Conservation (phyloP, 2,888 invertebrate species). For the Steromphala cineraria region DNA sequence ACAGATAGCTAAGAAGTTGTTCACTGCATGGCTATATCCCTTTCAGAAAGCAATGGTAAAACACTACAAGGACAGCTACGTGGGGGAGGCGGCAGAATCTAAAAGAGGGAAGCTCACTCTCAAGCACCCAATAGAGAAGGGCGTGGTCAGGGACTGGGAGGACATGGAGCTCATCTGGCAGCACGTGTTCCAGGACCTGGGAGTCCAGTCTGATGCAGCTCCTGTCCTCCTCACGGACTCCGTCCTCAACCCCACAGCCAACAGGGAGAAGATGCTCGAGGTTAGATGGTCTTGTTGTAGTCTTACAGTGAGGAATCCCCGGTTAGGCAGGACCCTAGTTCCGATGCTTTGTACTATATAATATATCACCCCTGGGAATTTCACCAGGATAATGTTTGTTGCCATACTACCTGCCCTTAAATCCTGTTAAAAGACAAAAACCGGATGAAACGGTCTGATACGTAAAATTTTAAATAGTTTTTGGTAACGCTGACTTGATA, state of each 20-base stretch:
- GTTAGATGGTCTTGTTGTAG: too few species aligned
- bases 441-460: too few species aligned
- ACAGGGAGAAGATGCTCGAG: slow-evolving; percentile 90
- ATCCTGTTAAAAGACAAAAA: too few species aligned
- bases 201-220: slow-evolving; percentile 83
- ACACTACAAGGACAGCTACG: slow-evolving; percentile 46
- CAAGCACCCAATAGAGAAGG: slow-evolving; percentile 70
- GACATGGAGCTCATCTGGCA: slow-evolving; percentile 73
- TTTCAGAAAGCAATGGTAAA: slow-evolving; percentile 88
- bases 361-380: too few species aligned
- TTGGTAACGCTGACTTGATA: too few species aligned
- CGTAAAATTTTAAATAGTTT: too few species aligned
- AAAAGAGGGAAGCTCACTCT: slow-evolving; percentile 70
- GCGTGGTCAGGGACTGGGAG: slow-evolving; percentile 71
- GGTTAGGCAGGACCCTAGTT: too few species aligned
- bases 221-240: slow-evolving; percentile 91
- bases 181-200: slow-evolving; percentile 69
- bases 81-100: slow-evolving; percentile 63
- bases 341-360: too few species aligned
- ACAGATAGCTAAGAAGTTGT: too few species aligned
- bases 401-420: too few species aligned
- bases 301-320: too few species aligned
- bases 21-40: slow-evolving; percentile 82
- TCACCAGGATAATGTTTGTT: too few species aligned
- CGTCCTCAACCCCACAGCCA: slow-evolving; percentile 91